These are phyloP conservation scores for Pseudobourletiella spinata DNA, from an alignment of 1,140 invertebrate species.

Conservation along the genomic window DNA sequence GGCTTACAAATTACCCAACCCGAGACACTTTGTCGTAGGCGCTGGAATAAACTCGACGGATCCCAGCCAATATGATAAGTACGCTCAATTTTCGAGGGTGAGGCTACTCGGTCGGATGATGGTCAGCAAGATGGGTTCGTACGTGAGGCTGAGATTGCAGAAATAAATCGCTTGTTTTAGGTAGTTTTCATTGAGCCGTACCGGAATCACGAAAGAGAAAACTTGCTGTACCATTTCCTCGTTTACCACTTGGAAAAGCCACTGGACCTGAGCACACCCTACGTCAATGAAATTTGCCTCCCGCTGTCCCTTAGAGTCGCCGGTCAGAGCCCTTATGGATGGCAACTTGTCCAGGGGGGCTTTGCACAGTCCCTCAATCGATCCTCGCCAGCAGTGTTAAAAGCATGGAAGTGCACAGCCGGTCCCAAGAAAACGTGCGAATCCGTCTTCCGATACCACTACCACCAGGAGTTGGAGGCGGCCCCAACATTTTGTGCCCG, in stretches of 20 bases:
- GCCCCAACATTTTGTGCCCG: background rate
- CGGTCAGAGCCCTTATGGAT: background rate
- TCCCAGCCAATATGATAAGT: constrained; percentile 8
- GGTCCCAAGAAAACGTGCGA: constrained; percentile 21
- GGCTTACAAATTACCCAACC: background rate
- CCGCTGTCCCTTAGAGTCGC: background rate
- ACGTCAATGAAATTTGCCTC: constrained; percentile 23
- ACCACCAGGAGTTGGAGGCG: constrained; percentile 2
- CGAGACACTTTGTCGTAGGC: constrained; percentile 9
- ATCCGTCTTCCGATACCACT: constrained; percentile 20
- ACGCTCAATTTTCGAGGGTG: constrained; percentile 15
- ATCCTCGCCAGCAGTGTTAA: background rate
- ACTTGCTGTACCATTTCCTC: constrained; percentile 22
- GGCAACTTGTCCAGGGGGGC: constrained; percentile 1
- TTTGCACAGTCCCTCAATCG: constrained; percentile 9
- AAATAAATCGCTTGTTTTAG: too few relatives aligned
- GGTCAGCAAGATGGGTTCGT: too few relatives aligned
- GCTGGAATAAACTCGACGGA: constrained; percentile 13
- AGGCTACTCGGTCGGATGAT: background rate
- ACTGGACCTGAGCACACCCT: constrained; percentile 24
- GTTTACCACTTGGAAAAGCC: constrained; percentile 28
- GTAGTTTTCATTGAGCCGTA: constrained; percentile 20
- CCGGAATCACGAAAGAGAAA: constrained; percentile 4
- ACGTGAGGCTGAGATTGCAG: too few relatives aligned
- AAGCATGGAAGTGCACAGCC: constrained; percentile 8